Percentiles rank a stretch among this genome's conserved stretches.
Conservation (phyloP, 2,797 vertebrate genomes). For the Pseudopleuronectes americanus region DNA sequence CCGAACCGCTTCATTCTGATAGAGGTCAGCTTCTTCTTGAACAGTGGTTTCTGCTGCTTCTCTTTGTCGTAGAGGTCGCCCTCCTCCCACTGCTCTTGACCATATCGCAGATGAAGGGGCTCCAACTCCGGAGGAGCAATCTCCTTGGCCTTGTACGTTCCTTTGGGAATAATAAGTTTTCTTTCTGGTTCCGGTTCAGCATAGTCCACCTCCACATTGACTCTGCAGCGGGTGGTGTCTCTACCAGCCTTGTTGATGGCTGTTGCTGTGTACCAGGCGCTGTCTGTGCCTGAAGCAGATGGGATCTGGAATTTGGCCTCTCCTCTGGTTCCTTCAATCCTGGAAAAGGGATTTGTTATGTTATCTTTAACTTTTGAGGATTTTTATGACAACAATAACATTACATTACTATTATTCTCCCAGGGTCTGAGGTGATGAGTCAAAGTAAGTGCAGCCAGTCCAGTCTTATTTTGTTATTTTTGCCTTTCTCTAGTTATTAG, state of each 20-base stretch:
- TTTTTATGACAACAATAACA: background rate
- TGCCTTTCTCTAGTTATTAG: too few species aligned
- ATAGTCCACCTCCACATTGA: constrained; percentile 94
- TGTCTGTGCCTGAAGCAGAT: constrained; percentile 88
- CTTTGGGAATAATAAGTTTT: constrained; percentile 93
- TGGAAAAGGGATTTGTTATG: constrained; percentile 62
- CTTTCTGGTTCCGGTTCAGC: constrained; percentile 92
- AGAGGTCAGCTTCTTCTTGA: constrained; percentile 98
- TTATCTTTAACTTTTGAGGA: constrained; percentile 9
- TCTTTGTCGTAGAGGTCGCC: constrained; percentile 99
- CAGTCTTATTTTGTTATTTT: too few species aligned
- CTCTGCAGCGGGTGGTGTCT: constrained; percentile 97
- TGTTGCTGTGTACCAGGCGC: constrained; percentile 98
- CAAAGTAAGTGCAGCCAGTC: background rate
- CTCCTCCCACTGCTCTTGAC: constrained; percentile 99
- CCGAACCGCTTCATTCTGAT: constrained; percentile 94
- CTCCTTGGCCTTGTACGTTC: constrained; percentile 97
- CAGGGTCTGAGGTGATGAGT: background rate
- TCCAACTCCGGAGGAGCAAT: constrained; percentile 95
- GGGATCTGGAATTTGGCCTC: constrained; percentile 93
- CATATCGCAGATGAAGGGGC: constrained; percentile 94
- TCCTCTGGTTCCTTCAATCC: constrained; percentile 94
- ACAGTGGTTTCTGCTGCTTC: constrained; percentile 97
- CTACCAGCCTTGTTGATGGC: constrained; percentile 98
- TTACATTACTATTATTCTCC: background rate